Conservation (phyloP, 2,113 vertebrate species). For the Carlito syrichta region DNA sequence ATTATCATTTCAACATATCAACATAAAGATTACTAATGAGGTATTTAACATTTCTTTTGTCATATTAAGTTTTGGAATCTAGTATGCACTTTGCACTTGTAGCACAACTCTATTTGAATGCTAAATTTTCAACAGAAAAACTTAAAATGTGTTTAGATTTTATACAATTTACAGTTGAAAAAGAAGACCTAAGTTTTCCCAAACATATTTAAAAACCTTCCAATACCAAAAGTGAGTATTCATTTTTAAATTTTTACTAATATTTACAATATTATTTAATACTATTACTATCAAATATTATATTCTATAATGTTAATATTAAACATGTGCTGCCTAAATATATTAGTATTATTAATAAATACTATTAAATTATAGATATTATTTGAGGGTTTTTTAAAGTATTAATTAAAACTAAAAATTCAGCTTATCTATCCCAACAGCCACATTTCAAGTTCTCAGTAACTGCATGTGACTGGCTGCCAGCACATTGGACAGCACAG, state of each 20-base stretch:
- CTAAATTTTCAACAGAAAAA: neutral
- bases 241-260: neutral
- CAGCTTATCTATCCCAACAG: neutral
- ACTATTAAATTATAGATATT: too few relatives aligned
- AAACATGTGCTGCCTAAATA: too few relatives aligned
- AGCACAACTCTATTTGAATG: neutral
- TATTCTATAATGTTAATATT: too few relatives aligned
- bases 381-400: too few relatives aligned
- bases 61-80: neutral
- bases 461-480: neutral
- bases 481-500: neutral
- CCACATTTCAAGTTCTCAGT: neutral
- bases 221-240: neutral
- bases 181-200: neutral
- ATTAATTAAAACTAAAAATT: neutral
- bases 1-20: neutral
- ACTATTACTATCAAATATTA: too few relatives aligned
- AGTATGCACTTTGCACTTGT: neutral
- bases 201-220: neutral
- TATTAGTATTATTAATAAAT: too few relatives aligned
- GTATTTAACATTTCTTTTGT: neutral
- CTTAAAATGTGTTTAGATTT: neutral
- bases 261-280: too few relatives aligned
- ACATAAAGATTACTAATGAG: neutral
- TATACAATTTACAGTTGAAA: neutral